Evolutionary conservation across 2,113 vertebrate species (phyloP), one percentile per base, ranked within the genome.

Genomic region (Onychostoma macrolepis): DNA sequence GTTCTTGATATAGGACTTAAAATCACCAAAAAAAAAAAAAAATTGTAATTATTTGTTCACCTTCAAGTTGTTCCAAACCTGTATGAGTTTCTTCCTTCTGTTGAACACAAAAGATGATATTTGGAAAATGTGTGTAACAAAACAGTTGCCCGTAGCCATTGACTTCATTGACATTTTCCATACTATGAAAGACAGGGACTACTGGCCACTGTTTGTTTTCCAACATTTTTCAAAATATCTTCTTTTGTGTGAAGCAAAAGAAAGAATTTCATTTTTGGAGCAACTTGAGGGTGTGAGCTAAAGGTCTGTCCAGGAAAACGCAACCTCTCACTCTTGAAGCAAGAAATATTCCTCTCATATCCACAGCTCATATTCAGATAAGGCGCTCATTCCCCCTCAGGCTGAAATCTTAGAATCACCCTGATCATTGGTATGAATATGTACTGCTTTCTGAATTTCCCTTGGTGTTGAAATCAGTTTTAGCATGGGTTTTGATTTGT

Each of bases 361-460:
- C 1, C 4, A 17, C 72, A 28, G 24, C 72, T 76, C 72, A 76
- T 76, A 76, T 76, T 76, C 24, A 76, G 41, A 45, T 45, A 26
- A 15, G 41, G 11, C 2, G n/a, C 41, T 75, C 24, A 26, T 75
- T 75, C 41, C 41, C 6, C 72, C 72, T 75, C 72, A 75, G 41
- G 72, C 41, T 76, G n/a, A 76, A 48, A 76, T 76, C n/a, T n/a
- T 48, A 76, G 41, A 17, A 76, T 76, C 74, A 76, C 41, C 2
- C 12, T 76, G 41, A 76, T 76, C 41, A 26, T 43, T 2, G 5
- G 5, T 78, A 53, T 53, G n/a, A 78, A 53, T 78, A 53, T 63
- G 43, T 43, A 10, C 36, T 41, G 38, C n/a, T 78, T 30, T 48
- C 41, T 67, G n/a, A 33, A 65, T 48, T 78, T 30, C 58, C 41